Conservation (phyloP, 2,888 invertebrate species). For the Cryptocephalus primarius region DNA sequence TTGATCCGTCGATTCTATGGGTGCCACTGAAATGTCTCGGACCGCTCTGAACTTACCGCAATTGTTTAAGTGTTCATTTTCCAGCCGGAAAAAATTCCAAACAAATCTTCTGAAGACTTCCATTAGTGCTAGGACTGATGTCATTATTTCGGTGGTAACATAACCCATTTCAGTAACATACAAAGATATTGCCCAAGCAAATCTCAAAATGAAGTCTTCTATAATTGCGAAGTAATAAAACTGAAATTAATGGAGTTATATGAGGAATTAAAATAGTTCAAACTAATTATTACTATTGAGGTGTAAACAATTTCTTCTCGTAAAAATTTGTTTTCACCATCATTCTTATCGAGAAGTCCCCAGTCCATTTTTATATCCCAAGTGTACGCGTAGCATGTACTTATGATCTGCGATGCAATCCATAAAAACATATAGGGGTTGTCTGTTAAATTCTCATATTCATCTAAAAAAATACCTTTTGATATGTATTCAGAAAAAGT, state of each 20-base stretch:
- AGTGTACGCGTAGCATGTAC: slow-evolving; percentile 68
- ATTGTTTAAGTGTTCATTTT: slow-evolving; percentile 84
- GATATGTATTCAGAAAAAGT: background rate
- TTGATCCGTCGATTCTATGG: slow-evolving; percentile 65
- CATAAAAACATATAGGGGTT: slow-evolving; percentile 61
- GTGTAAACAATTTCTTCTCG: slow-evolving; percentile 74
- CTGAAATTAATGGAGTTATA: slow-evolving; percentile 30
- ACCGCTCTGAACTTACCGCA: slow-evolving; percentile 84
- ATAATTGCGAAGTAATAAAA: slow-evolving; percentile 76
- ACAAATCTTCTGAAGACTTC: slow-evolving; percentile 64
- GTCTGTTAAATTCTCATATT: slow-evolving; percentile 39
- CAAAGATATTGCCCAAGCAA: slow-evolving; percentile 66
- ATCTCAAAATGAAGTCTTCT: slow-evolving; percentile 68
- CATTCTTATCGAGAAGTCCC: slow-evolving; percentile 66
- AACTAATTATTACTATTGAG: slow-evolving; percentile 45
- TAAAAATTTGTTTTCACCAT: slow-evolving; percentile 65
- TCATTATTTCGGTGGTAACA: slow-evolving; percentile 54
- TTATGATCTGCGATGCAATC: slow-evolving; percentile 56
- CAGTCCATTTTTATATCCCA: slow-evolving; percentile 90
- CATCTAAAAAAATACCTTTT: slow-evolving; percentile 24
- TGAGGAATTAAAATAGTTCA: background rate
- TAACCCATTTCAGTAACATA: slow-evolving; percentile 54
- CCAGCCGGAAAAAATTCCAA: slow-evolving; percentile 83
- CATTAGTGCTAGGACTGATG: slow-evolving; percentile 52
- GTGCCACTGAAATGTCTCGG: slow-evolving; percentile 71